Evolutionary conservation across 2,797 vertebrate genomes (phyloP).

Genomic region (Chloroceryle amazona): DNA sequence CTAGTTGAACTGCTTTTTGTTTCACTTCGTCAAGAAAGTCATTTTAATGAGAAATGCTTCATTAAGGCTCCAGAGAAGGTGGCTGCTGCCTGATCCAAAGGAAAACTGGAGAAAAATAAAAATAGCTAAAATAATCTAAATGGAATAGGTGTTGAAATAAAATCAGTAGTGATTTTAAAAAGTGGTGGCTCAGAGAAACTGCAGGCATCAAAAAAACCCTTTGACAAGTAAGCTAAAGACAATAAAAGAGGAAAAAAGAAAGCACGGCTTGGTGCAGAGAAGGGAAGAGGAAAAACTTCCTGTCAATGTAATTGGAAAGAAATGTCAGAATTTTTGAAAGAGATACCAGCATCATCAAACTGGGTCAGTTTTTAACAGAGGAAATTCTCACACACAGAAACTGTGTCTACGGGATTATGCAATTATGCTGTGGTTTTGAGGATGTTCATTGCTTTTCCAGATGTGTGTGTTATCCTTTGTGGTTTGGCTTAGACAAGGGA

Average conservation of each 20-base stretch:
- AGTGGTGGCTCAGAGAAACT: neutral
- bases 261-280: neutral
- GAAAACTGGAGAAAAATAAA: neutral
- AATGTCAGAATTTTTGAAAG: neutral
- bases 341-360: neutral
- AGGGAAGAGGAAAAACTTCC: neutral
- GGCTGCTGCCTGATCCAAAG: neutral
- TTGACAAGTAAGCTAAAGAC: neutral
- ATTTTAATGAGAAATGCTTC: neutral
- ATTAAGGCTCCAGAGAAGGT: neutral
- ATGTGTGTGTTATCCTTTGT: constrained; percentile 44
- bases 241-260: neutral
- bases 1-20: neutral
- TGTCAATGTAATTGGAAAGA: neutral
- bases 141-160: neutral
- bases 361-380: neutral
- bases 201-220: neutral
- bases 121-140: neutral
- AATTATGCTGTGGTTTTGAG: constrained; percentile 23
- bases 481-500: constrained; percentile 56
- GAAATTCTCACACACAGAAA: constrained; percentile 23
- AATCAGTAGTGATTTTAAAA: neutral
- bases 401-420: neutral
- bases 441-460: constrained; percentile 53
- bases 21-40: neutral